Evolutionary conservation across 2,113 vertebrate species (phyloP).

Genomic region (Setophaga coronata): DNA sequence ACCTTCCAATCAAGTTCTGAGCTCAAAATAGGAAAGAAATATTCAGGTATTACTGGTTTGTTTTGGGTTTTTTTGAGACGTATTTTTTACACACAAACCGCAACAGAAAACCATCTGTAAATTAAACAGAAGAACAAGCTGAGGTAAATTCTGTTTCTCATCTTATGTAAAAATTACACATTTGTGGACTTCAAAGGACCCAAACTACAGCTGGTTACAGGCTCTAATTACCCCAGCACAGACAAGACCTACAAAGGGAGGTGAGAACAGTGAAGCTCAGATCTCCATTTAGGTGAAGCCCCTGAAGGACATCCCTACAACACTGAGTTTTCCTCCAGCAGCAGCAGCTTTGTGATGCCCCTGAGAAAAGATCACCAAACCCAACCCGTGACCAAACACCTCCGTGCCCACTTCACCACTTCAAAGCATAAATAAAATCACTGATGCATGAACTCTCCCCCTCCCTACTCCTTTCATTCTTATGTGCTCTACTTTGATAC

Average conservation of each 20-base stretch:
- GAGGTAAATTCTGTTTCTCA: not conserved
- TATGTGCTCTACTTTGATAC: not conserved
- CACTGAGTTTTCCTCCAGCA: rapidly evolving
- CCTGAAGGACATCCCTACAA: not conserved
- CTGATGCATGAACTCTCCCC: not conserved
- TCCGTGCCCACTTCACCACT: rapidly evolving
- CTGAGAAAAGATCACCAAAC: not conserved
- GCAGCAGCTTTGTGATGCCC: not conserved
- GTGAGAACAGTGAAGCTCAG: not conserved
- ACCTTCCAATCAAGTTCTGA: not conserved
- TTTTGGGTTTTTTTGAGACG: not conserved
- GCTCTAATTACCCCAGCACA: not conserved
- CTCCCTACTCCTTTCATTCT: not conserved
- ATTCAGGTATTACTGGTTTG: not conserved
- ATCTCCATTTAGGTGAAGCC: rapidly evolving
- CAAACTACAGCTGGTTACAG: not conserved
- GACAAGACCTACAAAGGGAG: not conserved
- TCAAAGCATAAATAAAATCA: not conserved
- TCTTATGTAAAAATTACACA: not conserved
- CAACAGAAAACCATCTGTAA: not conserved
- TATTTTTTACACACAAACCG: not conserved
- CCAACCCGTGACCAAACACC: not conserved
- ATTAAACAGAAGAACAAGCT: not conserved
- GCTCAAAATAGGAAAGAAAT: not conserved
- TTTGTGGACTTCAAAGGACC: not conserved